A percentile compares a stretch with the other conserved stretches of the same genome.
Evolutionary conservation across 92 coral and sea anemone genomes (phyloP).

Genomic region (Siderastrea siderea): DNA sequence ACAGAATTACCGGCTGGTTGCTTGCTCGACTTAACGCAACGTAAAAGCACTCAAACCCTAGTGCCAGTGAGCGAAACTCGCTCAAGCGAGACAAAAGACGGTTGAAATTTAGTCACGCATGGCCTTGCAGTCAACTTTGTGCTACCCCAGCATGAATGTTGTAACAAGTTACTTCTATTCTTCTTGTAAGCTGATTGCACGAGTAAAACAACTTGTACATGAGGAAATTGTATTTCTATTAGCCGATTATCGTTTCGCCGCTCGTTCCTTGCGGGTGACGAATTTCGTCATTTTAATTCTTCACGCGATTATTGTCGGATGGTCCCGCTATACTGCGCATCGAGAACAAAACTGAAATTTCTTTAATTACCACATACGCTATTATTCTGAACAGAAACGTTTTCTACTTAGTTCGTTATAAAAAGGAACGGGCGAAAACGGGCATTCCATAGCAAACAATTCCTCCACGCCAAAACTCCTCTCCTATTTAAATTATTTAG

Average conservation of each 20-base stretch:
- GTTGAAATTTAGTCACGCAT: conserved; percentile 34
- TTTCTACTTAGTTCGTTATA: conserved; percentile 1
- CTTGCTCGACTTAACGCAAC: neutral
- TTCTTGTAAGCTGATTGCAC: conserved; percentile 8
- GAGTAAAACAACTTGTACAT: conserved; percentile 3
- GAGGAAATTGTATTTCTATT: conserved; percentile 37
- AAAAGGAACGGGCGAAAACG: neutral
- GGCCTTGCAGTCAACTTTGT: neutral
- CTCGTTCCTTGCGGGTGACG: conserved; percentile 25
- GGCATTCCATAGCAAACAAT: conserved; percentile 19
- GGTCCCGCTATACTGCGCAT: neutral
- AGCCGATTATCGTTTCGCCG: conserved; percentile 30
- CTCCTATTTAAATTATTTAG: conserved; percentile 43
- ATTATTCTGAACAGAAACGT: neutral
- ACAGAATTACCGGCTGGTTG: neutral
- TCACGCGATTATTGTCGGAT: conserved; percentile 17
- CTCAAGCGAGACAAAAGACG: conserved; percentile 40
- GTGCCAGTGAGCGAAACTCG: conserved; percentile 5
- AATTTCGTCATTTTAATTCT: conserved; percentile 8
- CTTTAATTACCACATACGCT: conserved; percentile 18
- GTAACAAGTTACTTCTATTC: conserved; percentile 13
- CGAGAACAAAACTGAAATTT: neutral
- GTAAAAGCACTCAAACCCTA: neutral
- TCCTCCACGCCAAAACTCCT: conserved; percentile 33
- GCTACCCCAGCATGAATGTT: conserved; percentile 3